A percentile compares a stretch with the other conserved stretches of the same genome.
Conservation (phyloP, 2,797 vertebrate species). For the Lutjanus campechanus region DNA sequence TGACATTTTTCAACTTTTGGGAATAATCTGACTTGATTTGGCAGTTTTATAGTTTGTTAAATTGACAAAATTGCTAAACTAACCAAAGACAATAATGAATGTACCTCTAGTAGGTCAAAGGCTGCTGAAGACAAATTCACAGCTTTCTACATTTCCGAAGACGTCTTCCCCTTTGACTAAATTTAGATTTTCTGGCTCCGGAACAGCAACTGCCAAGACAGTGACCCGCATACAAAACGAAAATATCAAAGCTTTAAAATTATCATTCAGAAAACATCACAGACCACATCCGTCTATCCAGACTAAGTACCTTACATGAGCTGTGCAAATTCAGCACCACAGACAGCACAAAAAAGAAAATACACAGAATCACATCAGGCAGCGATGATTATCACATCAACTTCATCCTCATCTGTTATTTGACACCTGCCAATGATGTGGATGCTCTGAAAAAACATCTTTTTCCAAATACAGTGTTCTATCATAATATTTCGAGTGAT, state of each 20-base stretch:
- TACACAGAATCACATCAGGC: not conserved
- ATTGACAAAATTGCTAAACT: too few species aligned
- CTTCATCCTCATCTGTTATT: not conserved
- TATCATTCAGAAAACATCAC: not conserved
- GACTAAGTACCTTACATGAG: not conserved
- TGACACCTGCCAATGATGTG: not conserved
- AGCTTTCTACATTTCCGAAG: too few species aligned
- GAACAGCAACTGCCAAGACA: not conserved
- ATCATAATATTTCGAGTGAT: too few species aligned
- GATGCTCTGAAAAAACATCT: not conserved
- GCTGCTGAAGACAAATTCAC: too few species aligned
- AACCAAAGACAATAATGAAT: too few species aligned
- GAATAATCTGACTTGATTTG: not conserved
- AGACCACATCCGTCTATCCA: not conserved
- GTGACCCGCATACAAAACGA: not conserved
- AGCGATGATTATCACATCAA: not conserved
- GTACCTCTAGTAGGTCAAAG: too few species aligned
- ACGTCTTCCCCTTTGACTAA: not conserved
- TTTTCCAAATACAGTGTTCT: too few species aligned
- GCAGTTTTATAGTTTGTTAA: too few species aligned
- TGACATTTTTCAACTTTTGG: too few species aligned
- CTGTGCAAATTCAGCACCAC: conserved; percentile 56
- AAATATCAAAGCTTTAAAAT: conserved; percentile 6
- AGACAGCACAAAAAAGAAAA: conserved; percentile 40
- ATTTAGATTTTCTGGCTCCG: conserved; percentile 1